Conservation (phyloP, 2,113 vertebrate genomes). For the Sarotherodon lohbergeri region DNA sequence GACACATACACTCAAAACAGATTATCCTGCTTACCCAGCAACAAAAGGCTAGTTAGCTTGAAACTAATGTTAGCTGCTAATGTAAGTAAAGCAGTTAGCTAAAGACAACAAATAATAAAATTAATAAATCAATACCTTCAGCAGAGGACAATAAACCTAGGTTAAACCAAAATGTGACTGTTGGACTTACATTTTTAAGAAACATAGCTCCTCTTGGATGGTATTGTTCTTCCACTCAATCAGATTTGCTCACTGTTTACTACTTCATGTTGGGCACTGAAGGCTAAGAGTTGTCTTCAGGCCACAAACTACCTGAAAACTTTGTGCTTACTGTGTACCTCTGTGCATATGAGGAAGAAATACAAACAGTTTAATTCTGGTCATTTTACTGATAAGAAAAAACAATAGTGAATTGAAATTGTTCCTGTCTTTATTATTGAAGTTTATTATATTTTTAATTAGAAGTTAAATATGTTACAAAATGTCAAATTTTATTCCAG, state of each 20-base stretch:
- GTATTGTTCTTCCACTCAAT: not conserved
- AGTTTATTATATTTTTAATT: not conserved
- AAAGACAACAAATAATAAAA: not conserved
- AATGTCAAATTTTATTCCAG: not conserved
- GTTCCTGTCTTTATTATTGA: not conserved
- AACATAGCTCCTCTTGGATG: not conserved
- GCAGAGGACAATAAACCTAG: not conserved
- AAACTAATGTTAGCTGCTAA: not conserved
- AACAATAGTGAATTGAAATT: not conserved
- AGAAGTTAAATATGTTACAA: not conserved
- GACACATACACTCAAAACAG: not conserved
- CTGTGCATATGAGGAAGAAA: not conserved
- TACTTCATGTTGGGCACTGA: not conserved
- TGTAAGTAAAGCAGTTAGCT: not conserved
- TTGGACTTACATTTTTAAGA: not conserved
- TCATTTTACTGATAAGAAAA: not conserved
- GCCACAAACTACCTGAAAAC: not conserved
- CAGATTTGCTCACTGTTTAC: not conserved
- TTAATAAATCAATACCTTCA: not conserved
- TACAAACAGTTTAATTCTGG: rapidly evolving
- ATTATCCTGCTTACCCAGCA: not conserved
- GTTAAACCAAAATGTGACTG: not conserved
- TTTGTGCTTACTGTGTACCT: not conserved
- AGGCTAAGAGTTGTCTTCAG: not conserved
- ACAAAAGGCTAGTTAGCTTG: not conserved